Evolutionary conservation across 2,888 invertebrate genomes (phyloP).

Genomic region (Agrotis segetum): DNA sequence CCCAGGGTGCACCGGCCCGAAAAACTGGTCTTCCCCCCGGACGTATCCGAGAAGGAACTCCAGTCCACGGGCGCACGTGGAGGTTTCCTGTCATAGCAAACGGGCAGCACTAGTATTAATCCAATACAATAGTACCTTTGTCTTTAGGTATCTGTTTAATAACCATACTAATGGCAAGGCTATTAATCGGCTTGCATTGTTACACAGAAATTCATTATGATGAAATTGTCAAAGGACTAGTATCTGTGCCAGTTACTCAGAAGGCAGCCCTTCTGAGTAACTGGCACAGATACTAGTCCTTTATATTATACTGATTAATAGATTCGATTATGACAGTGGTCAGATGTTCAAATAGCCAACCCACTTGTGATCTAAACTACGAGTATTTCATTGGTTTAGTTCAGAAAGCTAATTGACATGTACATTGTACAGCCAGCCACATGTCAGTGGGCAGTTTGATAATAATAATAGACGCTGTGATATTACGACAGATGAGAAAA

Average conservation of each 20-base stretch:
- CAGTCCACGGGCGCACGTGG: too few species aligned
- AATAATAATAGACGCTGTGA: too few species aligned
- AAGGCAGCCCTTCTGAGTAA: too few species aligned
- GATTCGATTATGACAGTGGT: constrained; percentile 19
- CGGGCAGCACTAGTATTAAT: not conserved
- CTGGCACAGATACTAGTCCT: too few species aligned
- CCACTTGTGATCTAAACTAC: constrained; percentile 25
- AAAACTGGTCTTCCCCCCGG: too few species aligned
- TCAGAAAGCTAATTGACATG: constrained; percentile 37
- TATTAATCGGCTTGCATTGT: not conserved
- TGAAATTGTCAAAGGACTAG: constrained; percentile 15
- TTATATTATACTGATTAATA: constrained; percentile 15
- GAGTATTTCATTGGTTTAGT: constrained; percentile 4
- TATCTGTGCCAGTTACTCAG: not conserved
- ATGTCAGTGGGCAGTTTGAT: not conserved
- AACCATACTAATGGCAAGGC: not conserved
- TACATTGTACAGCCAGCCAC: constrained; percentile 8
- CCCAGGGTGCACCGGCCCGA: too few species aligned
- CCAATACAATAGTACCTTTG: too few species aligned
- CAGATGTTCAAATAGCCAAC: not conserved
- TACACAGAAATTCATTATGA: constrained; percentile 6
- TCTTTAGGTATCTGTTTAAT: not conserved
- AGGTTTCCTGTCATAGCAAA: too few species aligned
- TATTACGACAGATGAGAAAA: too few species aligned
- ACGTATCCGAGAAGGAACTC: too few species aligned